These are phyloP conservation scores for Hyposoter dolosus DNA, from an alignment of 2,888 invertebrate genomes.

Conservation along the genomic window DNA sequence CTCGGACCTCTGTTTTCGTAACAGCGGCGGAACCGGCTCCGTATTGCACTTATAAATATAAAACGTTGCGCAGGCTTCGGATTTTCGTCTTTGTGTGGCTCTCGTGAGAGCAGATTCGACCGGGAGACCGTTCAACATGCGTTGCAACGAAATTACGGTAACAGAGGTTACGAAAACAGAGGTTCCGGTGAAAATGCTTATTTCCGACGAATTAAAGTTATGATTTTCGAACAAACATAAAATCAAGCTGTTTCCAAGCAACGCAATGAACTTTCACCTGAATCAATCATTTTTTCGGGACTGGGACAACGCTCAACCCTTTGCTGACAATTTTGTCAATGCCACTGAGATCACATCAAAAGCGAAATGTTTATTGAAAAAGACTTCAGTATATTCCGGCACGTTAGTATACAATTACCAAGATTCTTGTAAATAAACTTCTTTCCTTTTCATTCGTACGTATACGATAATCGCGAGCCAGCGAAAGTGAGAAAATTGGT, in stretches of 20 bases:
- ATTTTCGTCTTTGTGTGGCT: no score
- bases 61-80: no score
- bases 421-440: slow-evolving; percentile 4
- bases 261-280: neutral
- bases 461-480: slow-evolving; percentile 25
- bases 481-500: slow-evolving; percentile 64
- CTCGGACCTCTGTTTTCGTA: no score
- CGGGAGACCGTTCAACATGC: no score
- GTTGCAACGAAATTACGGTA: no score
- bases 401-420: neutral
- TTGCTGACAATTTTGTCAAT: neutral
- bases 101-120: no score
- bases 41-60: no score
- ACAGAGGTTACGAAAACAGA: no score
- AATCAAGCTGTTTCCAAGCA: neutral
- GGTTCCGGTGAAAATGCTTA: no score
- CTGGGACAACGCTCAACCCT: neutral
- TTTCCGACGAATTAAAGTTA: no score
- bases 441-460: slow-evolving; percentile 38
- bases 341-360: neutral
- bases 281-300: neutral
- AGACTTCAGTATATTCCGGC: neutral
- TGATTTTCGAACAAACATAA: no score
- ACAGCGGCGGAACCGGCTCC: no score
- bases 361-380: neutral